A percentile compares a stretch with the other conserved stretches of the same genome.
Conservation (phyloP, 2,888 invertebrate species). For the Lissonota sp. region DNA sequence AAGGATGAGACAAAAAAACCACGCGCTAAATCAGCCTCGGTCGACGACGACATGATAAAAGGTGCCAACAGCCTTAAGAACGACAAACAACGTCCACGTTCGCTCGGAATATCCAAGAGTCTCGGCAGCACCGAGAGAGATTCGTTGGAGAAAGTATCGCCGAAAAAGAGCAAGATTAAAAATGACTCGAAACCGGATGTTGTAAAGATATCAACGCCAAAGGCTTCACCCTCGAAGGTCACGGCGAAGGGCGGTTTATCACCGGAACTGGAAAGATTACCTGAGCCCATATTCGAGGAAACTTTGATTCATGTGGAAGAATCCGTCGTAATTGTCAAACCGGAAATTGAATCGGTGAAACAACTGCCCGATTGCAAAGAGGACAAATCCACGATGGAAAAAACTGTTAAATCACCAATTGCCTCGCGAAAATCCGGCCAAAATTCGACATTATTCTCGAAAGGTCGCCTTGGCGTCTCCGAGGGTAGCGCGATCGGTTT, state of each 20-base stretch:
- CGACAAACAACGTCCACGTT: conserved; percentile 80
- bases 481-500: conserved; percentile 92
- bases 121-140: conserved; percentile 81
- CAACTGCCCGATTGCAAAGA: conserved; percentile 69
- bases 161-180: conserved; percentile 85
- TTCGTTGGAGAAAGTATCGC: conserved; percentile 79
- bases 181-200: conserved; percentile 82
- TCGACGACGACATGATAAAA: conserved; percentile 81
- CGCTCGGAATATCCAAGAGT: conserved; percentile 82
- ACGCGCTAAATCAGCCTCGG: conserved; percentile 80
- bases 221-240: conserved; percentile 65
- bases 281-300: conserved; percentile 71
- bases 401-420: conserved; percentile 87
- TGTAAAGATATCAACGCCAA: conserved; percentile 48
- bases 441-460: conserved; percentile 91
- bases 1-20: conserved; percentile 76
- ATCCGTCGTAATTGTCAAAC: conserved; percentile 4
- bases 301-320: conserved; percentile 16
- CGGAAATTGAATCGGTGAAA: conserved; percentile 81
- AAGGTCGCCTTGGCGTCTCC: conserved; percentile 91
- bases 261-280: conserved; percentile 68
- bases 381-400: conserved; percentile 63
- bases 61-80: conserved; percentile 68
- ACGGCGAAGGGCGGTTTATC: conserved; percentile 12
- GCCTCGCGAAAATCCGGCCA: conserved; percentile 89